Evolutionary conservation across 2,113 vertebrate genomes (phyloP).

Genomic region (Calyptomena viridis): DNA sequence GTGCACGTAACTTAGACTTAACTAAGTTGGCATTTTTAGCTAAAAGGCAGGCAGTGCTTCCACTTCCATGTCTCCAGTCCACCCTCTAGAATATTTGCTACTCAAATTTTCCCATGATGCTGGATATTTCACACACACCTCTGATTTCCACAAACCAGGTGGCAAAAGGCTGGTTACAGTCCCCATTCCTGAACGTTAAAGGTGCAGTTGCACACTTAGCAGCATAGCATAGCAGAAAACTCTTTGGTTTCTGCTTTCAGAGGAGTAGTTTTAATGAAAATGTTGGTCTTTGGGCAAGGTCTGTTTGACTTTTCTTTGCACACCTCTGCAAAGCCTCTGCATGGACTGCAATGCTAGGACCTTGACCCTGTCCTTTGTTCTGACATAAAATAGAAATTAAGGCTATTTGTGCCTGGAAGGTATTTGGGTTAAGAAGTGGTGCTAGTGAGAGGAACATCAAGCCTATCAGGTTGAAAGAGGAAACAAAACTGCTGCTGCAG

Average conservation of each 20-base stretch:
- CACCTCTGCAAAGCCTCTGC: neutral
- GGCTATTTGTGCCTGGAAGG: neutral
- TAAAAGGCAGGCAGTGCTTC: neutral
- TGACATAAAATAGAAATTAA: neutral
- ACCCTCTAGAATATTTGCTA: neutral
- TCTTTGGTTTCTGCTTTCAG: neutral
- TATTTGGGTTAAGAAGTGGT: neutral
- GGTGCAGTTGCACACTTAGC: neutral
- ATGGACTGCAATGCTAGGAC: neutral
- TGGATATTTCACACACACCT: neutral
- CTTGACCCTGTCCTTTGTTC: neutral
- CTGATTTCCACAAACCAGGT: neutral
- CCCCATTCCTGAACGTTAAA: neutral
- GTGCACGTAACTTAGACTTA: rapidly evolving
- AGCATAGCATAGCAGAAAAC: neutral
- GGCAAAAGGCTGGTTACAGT: neutral
- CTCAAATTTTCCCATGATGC: neutral
- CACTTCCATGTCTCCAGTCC: too few relatives aligned
- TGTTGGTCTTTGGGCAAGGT: neutral
- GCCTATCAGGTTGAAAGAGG: neutral
- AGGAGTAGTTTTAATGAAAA: neutral
- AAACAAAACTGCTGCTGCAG: neutral
- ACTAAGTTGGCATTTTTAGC: neutral
- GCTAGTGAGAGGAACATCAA: neutral
- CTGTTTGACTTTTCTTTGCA: neutral